phyloP scores from a whole-genome alignment of 2,888 invertebrate species.

The Polietes domitor region DNA sequence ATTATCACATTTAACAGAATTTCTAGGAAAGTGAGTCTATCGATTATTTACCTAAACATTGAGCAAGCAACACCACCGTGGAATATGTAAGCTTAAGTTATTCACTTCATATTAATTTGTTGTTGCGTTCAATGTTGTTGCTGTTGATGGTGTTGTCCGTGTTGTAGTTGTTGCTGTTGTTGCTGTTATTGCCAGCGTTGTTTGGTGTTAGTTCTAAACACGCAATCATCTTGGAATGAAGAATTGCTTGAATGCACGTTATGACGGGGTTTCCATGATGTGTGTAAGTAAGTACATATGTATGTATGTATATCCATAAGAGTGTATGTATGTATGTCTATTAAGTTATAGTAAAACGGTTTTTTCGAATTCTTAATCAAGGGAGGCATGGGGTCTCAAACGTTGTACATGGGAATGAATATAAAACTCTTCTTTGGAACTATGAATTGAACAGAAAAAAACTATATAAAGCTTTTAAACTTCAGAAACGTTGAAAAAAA shows the following conservation, averaged over 20 bases:
- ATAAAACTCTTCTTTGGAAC: no score
- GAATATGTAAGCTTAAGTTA: neutral
- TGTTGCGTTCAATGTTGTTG: no score
- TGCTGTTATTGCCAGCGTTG: conserved; percentile 43
- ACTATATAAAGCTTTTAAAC: no score
- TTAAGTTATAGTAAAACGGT: no score
- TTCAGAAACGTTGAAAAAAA: no score
- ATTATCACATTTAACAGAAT: neutral
- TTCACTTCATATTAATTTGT: conserved; percentile 28
- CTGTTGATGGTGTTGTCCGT: conserved; percentile 9
- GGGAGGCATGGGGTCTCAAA: no score
- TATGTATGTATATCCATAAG: no score
- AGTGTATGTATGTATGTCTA: no score
- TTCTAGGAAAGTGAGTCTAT: neutral
- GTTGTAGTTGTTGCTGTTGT: conserved; percentile 28
- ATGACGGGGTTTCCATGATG: conserved; percentile 58
- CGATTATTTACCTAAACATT: conserved; percentile 11
- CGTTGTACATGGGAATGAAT: no score
- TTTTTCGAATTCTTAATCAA: no score
- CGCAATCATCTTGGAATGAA: conserved; percentile 75
- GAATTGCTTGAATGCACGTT: conserved; percentile 75
- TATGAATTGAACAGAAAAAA: no score
- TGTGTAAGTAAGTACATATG: no score
- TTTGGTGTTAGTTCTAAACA: conserved; percentile 75
- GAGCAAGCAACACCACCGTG: neutral